phyloP scores from a whole-genome alignment of 2,888 invertebrate genomes.

The Noctua janthe region DNA sequence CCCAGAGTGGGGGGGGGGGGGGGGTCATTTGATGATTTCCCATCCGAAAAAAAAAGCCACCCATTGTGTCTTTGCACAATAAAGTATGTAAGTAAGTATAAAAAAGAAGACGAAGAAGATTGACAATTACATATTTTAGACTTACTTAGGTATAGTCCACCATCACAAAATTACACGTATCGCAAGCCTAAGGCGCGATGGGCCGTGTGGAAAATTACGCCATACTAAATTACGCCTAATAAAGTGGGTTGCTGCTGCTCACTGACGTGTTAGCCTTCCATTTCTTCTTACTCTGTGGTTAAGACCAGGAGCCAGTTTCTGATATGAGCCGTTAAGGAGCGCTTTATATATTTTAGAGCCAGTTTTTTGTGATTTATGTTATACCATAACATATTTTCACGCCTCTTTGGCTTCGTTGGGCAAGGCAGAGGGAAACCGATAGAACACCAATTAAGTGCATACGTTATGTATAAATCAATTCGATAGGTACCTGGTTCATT shows the following conservation, averaged over 20 bases:
- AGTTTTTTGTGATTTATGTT: neutral
- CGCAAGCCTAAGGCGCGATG: too few species aligned
- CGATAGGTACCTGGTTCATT: neutral
- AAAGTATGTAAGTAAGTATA: neutral
- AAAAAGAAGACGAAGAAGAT: neutral
- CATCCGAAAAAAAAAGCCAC: neutral
- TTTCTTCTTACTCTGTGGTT: constrained; percentile 23
- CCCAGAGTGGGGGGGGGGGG: too few species aligned
- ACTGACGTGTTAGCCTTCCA: neutral
- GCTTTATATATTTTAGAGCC: constrained; percentile 15
- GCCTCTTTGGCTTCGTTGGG: neutral
- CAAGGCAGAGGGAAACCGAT: neutral
- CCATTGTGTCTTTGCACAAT: neutral
- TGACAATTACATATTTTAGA: neutral
- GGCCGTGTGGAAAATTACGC: neutral
- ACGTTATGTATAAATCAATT: neutral
- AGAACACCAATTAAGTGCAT: neutral
- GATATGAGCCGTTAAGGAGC: constrained; percentile 1
- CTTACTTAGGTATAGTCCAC: neutral
- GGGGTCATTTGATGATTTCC: too few species aligned
- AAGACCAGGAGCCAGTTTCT: neutral
- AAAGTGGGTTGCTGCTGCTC: too few species aligned
- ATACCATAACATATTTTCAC: neutral
- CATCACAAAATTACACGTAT: neutral
- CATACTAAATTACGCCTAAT: neutral